These are phyloP conservation scores for Nezara viridula DNA, from an alignment of 2,888 invertebrate species.

Conservation along the genomic window DNA sequence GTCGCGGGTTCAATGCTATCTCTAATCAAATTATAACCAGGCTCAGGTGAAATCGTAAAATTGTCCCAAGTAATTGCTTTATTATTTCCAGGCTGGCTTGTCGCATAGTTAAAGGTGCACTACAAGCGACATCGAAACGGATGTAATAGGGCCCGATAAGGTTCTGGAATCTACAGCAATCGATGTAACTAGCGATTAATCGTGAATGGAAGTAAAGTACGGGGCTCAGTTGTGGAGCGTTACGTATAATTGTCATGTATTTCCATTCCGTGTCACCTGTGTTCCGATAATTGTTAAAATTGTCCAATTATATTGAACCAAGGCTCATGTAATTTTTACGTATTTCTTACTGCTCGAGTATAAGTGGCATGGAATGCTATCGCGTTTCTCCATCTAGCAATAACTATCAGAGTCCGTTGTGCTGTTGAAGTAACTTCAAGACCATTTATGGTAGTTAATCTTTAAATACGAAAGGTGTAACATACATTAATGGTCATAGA, in stretches of 20 bases:
- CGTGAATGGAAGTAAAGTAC: not conserved
- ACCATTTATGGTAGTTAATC: no score
- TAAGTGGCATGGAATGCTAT: no score
- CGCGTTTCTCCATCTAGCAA: no score
- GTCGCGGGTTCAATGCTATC: conserved; percentile 21
- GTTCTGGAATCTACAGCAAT: not conserved
- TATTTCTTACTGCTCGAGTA: no score
- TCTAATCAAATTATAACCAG: conserved; percentile 26
- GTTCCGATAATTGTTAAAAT: not conserved
- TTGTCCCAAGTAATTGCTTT: conserved; percentile 30
- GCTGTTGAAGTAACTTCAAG: no score
- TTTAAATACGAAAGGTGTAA: no score
- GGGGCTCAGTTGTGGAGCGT: not conserved
- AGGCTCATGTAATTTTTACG: not conserved
- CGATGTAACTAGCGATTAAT: not conserved
- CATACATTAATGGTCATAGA: no score
- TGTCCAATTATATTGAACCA: not conserved
- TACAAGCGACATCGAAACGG: not conserved
- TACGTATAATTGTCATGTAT: not conserved
- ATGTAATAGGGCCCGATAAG: not conserved
- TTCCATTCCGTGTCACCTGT: not conserved
- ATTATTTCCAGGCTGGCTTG: conserved; percentile 14
- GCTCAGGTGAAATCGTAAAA: conserved; percentile 24
- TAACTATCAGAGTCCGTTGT: no score
- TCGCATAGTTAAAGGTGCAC: not conserved